phyloP scores from a whole-genome alignment of 2,888 invertebrate genomes.

The Agapostemon virescens region DNA sequence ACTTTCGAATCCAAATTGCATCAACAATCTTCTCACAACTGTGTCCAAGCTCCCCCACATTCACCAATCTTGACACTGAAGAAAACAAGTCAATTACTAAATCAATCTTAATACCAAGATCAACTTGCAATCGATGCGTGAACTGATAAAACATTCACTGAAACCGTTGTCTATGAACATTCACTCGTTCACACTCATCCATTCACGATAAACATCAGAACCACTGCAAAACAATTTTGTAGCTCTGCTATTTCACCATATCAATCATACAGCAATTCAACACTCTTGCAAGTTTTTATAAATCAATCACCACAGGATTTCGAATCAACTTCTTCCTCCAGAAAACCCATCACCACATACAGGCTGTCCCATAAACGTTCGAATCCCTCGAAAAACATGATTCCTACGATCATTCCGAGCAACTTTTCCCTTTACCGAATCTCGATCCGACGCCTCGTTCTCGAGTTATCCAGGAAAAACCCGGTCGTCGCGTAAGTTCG shows the following conservation, averaged over 20 bases:
- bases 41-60: background rate
- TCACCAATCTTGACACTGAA: slow-evolving; percentile 9
- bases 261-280: too few relatives aligned
- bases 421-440: too few relatives aligned
- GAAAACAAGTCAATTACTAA: slow-evolving; percentile 21
- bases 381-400: too few relatives aligned
- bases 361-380: too few relatives aligned
- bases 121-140: slow-evolving; percentile 15
- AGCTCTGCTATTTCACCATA: background rate
- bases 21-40: background rate
- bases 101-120: background rate
- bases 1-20: background rate
- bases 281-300: too few relatives aligned
- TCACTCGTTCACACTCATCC: background rate
- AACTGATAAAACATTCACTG: background rate
- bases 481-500: too few relatives aligned
- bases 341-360: too few relatives aligned
- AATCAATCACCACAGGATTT: too few relatives aligned
- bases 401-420: too few relatives aligned
- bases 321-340: too few relatives aligned
- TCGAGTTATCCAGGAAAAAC: too few relatives aligned
- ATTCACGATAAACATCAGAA: background rate
- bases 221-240: background rate
- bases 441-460: too few relatives aligned
- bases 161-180: background rate